Conservation (phyloP, 2,797 vertebrate species). For the Synaphobranchus kaupii region DNA sequence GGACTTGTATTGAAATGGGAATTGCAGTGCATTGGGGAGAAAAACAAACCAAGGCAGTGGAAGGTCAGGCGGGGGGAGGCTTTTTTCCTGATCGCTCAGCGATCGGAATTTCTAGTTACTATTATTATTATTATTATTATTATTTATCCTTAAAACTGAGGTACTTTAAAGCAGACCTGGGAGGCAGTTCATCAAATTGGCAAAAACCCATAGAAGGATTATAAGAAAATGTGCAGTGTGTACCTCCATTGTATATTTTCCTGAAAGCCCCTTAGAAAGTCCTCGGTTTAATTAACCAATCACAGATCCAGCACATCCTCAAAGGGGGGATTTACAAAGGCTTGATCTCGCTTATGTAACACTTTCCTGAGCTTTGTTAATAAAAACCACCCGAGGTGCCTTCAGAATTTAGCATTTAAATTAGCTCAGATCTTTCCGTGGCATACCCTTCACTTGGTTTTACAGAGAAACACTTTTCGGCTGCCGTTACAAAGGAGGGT, state of each 20-base stretch:
- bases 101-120: too few relatives aligned
- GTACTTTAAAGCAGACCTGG: too few relatives aligned
- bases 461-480: not conserved
- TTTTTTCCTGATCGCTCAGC: too few relatives aligned
- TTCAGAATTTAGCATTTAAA: not conserved
- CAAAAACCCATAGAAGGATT: too few relatives aligned
- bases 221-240: too few relatives aligned
- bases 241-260: not conserved
- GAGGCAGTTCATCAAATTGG: too few relatives aligned
- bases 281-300: not conserved
- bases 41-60: too few relatives aligned
- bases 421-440: not conserved
- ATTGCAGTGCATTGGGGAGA: too few relatives aligned
- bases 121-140: too few relatives aligned
- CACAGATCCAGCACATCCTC: not conserved
- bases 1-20: too few relatives aligned
- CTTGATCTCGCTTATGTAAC: not conserved
- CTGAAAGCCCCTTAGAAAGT: not conserved
- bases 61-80: too few relatives aligned
- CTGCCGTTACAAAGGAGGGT: not conserved
- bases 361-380: not conserved
- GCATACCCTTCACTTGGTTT: not conserved
- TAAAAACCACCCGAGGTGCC: not conserved
- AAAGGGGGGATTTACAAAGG: not conserved
- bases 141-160: too few relatives aligned